Base-by-base conservation (phyloP, 2,113 vertebrate species). In the Chloropsis cyanopogon region DNA sequence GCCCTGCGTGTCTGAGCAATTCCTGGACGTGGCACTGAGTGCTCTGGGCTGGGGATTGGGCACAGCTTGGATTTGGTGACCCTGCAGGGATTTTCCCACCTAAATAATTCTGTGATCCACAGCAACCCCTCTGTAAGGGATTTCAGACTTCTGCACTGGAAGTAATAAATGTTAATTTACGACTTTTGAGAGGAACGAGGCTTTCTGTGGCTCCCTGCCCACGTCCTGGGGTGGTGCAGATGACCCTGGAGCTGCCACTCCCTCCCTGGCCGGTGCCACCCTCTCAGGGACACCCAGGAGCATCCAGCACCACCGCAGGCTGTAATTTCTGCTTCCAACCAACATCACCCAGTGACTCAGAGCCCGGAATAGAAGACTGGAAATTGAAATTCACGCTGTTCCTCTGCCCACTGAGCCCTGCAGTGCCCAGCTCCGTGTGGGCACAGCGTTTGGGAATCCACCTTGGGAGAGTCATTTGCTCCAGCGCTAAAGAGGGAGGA, bases 61-160 rank as follows among this genome's bases (percentile, higher is more conserved):
- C 75, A 47, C 65, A 31, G n/a, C 3, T 9, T 1, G 28, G 33
- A 7, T 52, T 18, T 11, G 25, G 31, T 41, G n/a, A 21, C 31
- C 35, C 21, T 21, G 41, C 21, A 35, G 49, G 42, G 37, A 54
- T 49, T 61, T 61, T 14, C 41, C 24, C 57, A 16, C 50, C 49
- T 41, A 3, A 54, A 9, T 6, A 31, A 78, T 13, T n/a, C 39
- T 1, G 6, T 10, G 42, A 50, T 6, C 28, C 52, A 1, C 47
- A 37, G 42, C 68, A 42, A 65, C 26, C 23, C 26, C 37, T 7
- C 20, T 1, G 1, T 4, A 2, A 22, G 49, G 41, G 39, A 26
- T 22, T 4, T 4, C 2, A 17, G 7, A 6, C 7, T 22, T 22
- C 23, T 19, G 11, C 2, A 2, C 23, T 1, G 31, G 12, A 65